Evolutionary conservation across 2,113 vertebrate genomes (phyloP).

Genomic region (Athene noctua): DNA sequence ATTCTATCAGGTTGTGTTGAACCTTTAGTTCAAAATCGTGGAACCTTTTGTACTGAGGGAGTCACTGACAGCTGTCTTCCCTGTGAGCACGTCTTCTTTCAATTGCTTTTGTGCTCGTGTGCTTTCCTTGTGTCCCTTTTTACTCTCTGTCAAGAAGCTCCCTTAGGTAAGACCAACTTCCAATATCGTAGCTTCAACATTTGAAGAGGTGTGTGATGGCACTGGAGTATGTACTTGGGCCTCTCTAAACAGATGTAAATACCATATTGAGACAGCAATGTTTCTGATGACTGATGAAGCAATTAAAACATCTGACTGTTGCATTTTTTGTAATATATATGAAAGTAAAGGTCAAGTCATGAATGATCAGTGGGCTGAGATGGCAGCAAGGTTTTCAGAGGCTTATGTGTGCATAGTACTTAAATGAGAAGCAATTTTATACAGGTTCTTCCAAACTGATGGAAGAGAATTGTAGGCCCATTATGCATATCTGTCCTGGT

Average conservation of each 20-base stretch:
- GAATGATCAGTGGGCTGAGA: neutral
- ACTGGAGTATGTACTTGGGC: too few species aligned
- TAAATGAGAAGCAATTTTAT: neutral
- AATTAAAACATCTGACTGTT: neutral
- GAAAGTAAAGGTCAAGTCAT: neutral
- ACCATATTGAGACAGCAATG: neutral
- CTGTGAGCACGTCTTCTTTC: neutral
- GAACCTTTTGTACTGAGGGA: neutral
- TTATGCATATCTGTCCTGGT: neutral
- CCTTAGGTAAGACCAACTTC: neutral
- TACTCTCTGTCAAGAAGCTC: neutral
- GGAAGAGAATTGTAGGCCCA: neutral
- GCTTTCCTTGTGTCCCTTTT: neutral
- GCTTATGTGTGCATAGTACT: neutral
- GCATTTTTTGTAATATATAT: neutral
- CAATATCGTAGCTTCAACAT: neutral
- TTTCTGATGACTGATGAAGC: neutral
- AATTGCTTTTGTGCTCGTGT: neutral
- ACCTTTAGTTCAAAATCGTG: neutral
- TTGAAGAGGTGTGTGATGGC: neutral
- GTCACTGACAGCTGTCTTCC: neutral
- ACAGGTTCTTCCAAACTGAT: neutral
- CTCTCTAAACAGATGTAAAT: neutral
- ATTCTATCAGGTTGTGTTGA: neutral
- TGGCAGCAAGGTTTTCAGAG: neutral